Conservation (phyloP, 2,797 vertebrate genomes). For the Danionella dracula region DNA sequence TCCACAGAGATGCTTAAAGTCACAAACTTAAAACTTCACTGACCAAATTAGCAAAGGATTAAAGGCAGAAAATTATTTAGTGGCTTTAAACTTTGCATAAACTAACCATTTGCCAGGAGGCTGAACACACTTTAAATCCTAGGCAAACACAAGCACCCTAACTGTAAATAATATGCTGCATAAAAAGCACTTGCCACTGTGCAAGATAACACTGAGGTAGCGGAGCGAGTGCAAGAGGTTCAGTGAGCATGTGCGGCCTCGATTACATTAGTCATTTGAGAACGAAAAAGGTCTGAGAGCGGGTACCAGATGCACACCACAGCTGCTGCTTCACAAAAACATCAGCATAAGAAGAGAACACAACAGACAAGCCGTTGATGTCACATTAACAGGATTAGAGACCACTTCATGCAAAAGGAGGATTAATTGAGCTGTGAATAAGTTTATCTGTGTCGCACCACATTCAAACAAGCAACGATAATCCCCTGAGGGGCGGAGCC, state of each 20-base stretch:
- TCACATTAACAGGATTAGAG: conserved; percentile 50
- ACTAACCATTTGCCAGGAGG: conserved; percentile 29
- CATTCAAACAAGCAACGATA: conserved; percentile 60
- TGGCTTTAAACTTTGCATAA: conserved; percentile 16
- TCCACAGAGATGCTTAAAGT: conserved; percentile 20
- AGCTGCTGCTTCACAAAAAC: conserved; percentile 32
- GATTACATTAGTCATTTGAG: conserved; percentile 25
- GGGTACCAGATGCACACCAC: conserved; percentile 35
- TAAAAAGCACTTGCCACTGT: conserved; percentile 11
- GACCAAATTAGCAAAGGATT: conserved; percentile 29
- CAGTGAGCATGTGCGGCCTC: not conserved
- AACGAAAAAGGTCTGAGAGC: not conserved
- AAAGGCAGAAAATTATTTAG: not conserved
- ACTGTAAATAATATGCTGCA: conserved; percentile 43
- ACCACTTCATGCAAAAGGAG: conserved; percentile 57
- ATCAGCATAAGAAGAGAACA: conserved; percentile 22
- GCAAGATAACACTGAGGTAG: conserved; percentile 31
- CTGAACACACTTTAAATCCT: conserved; percentile 31
- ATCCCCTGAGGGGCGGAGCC: conserved; percentile 32
- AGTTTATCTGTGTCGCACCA: conserved; percentile 51
- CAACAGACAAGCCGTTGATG: conserved; percentile 39
- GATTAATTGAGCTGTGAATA: conserved; percentile 45
- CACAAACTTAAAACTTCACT: conserved; percentile 11
- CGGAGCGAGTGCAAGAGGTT: conserved; percentile 10
- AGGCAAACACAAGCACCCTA: conserved; percentile 34